Evolutionary conservation across 2,888 invertebrate genomes (phyloP).

Genomic region (Sminthurides aquaticus): DNA sequence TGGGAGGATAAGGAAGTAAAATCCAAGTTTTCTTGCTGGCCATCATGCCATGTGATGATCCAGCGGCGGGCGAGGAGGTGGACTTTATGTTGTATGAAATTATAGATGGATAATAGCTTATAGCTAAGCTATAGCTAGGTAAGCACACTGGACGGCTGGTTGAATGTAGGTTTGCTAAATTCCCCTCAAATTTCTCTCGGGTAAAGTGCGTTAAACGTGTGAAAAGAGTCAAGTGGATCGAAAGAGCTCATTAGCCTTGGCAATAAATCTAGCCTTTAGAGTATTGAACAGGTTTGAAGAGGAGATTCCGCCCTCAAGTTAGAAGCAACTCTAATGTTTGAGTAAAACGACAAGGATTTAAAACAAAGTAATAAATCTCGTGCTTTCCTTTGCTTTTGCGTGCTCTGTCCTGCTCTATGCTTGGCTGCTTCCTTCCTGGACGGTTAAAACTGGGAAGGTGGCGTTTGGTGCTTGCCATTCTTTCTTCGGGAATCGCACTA

Average conservation of each 20-base stretch:
- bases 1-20: neutral
- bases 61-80: too few relatives aligned
- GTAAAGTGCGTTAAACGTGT: constrained; percentile 8
- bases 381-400: neutral
- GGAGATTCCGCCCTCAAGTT: constrained; percentile 24
- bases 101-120: too few relatives aligned
- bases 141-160: too few relatives aligned
- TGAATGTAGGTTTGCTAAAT: too few relatives aligned
- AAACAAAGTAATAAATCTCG: constrained; percentile 22
- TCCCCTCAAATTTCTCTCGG: too few relatives aligned
- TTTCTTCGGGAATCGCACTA: too few relatives aligned
- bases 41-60: neutral
- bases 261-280: constrained; percentile 20
- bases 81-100: too few relatives aligned
- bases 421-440: constrained; percentile 14
- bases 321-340: constrained; percentile 20
- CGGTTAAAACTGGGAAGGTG: neutral
- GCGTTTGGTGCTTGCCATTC: too few relatives aligned
- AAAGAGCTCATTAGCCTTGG: constrained; percentile 21
- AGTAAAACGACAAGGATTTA: constrained; percentile 21
- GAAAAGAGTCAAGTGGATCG: constrained; percentile 15
- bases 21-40: too few relatives aligned
- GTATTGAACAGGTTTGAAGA: constrained; percentile 23
- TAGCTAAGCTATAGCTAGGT: too few relatives aligned
- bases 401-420: constrained; percentile 6